phyloP scores from a whole-genome alignment of 2,888 invertebrate genomes.

The Bhutanitis thaidina region DNA sequence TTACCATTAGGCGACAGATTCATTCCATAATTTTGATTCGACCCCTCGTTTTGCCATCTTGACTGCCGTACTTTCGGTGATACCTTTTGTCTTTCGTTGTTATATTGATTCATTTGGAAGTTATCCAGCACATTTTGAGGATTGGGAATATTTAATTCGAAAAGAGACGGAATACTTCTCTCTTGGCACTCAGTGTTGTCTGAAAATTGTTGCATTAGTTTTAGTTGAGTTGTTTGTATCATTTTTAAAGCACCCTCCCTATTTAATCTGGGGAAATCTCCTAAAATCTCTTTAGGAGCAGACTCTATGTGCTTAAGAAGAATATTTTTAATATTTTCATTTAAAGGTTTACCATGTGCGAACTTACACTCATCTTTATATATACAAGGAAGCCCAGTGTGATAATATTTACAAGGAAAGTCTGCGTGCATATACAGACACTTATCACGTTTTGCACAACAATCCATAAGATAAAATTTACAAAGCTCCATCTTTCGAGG shows the following conservation, averaged over 20 bases:
- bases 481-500: conserved; percentile 95
- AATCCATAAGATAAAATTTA: conserved; percentile 97
- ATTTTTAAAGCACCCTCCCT: conserved; percentile 86
- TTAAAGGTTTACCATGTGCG: conserved; percentile 93
- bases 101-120: conserved; percentile 47
- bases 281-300: conserved; percentile 93
- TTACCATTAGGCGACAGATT: conserved; percentile 50
- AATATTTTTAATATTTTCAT: conserved; percentile 85
- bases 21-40: conserved; percentile 47
- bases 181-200: conserved; percentile 52
- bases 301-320: conserved; percentile 90
- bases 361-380: conserved; percentile 94
- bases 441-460: conserved; percentile 96
- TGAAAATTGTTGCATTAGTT: conserved; percentile 65
- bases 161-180: conserved; percentile 65
- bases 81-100: conserved; percentile 60
- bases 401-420: conserved; percentile 98
- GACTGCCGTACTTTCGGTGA: conserved; percentile 73
- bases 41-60: conserved; percentile 70
- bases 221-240: conserved; percentile 68
- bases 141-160: conserved; percentile 69
- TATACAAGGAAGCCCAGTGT: conserved; percentile 93
- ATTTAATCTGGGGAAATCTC: conserved; percentile 92
- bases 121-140: conserved; percentile 50
- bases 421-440: conserved; percentile 98